Conservation (phyloP, 2,888 invertebrate species). For the Cerastis leucographa region DNA sequence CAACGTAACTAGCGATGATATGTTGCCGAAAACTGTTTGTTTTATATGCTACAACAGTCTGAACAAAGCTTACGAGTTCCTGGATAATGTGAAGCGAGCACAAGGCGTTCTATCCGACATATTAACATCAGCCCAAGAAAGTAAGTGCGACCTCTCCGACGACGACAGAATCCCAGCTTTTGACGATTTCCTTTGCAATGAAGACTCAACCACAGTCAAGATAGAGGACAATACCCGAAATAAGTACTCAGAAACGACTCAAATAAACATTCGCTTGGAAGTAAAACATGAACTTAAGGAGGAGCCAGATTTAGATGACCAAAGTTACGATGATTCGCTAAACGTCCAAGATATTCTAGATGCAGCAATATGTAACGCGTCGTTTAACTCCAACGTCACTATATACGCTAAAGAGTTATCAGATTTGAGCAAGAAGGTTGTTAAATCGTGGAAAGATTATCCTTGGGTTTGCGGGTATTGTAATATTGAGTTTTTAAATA, state of each 20-base stretch:
- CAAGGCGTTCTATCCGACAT: constrained; percentile 71
- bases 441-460: constrained; percentile 83
- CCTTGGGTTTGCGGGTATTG: constrained; percentile 85
- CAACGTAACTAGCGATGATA: constrained; percentile 75
- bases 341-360: constrained; percentile 83
- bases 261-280: constrained; percentile 57
- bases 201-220: constrained; percentile 67
- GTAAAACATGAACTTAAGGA: constrained; percentile 83
- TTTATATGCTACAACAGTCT: constrained; percentile 54
- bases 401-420: constrained; percentile 83
- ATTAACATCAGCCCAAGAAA: constrained; percentile 67
- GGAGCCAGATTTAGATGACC: constrained; percentile 71
- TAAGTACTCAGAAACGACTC: constrained; percentile 13
- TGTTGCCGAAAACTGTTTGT: constrained; percentile 60
- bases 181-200: constrained; percentile 76
- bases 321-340: constrained; percentile 67
- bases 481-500: constrained; percentile 82
- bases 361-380: constrained; percentile 77
- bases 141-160: constrained; percentile 74
- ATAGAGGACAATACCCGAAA: constrained; percentile 56
- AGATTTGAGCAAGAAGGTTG: constrained; percentile 73
- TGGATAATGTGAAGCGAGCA: constrained; percentile 55
- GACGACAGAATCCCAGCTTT: constrained; percentile 75
- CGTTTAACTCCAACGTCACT: constrained; percentile 75
- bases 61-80: constrained; percentile 56